These are phyloP conservation scores for Crocidura indochinensis DNA, from an alignment of 2,797 vertebrate genomes.

Conservation along the genomic window DNA sequence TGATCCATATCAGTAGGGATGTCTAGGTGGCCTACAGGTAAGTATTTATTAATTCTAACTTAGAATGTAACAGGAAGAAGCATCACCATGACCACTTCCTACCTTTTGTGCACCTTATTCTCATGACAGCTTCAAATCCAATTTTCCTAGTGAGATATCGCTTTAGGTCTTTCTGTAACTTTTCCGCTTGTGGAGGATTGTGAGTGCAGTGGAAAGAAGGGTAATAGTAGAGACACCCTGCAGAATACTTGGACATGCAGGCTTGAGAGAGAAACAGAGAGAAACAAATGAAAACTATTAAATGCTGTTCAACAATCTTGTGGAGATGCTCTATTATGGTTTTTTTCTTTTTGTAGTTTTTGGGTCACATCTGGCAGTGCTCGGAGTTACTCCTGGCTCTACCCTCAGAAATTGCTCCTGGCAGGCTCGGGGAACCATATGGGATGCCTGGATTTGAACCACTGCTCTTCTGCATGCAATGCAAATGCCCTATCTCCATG, in stretches of 20 bases:
- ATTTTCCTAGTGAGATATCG: slow-evolving; percentile 98
- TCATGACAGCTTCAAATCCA: slow-evolving; percentile 99
- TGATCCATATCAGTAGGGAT: neutral
- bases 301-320: too few species aligned
- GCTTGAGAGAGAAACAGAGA: slow-evolving; percentile 89
- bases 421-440: too few species aligned
- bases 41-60: too few species aligned
- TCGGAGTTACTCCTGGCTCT: too few species aligned
- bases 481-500: too few species aligned
- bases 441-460: too few species aligned
- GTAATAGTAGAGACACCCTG: slow-evolving; percentile 97
- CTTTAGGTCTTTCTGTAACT: slow-evolving; percentile 96
- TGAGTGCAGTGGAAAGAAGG: slow-evolving; percentile 96
- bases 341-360: too few species aligned
- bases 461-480: too few species aligned
- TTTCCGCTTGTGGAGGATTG: slow-evolving; percentile 94
- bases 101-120: slow-evolving; percentile 99
- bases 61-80: neutral
- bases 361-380: too few species aligned
- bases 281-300: slow-evolving; percentile 59
- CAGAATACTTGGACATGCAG: slow-evolving; percentile 97
- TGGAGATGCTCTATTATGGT: neutral
- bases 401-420: too few species aligned
- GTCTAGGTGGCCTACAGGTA: too few species aligned
- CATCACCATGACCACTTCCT: slow-evolving; percentile 44